phyloP scores from a whole-genome alignment of 92 coral and sea anemone species.

The Actinostola sp. region DNA sequence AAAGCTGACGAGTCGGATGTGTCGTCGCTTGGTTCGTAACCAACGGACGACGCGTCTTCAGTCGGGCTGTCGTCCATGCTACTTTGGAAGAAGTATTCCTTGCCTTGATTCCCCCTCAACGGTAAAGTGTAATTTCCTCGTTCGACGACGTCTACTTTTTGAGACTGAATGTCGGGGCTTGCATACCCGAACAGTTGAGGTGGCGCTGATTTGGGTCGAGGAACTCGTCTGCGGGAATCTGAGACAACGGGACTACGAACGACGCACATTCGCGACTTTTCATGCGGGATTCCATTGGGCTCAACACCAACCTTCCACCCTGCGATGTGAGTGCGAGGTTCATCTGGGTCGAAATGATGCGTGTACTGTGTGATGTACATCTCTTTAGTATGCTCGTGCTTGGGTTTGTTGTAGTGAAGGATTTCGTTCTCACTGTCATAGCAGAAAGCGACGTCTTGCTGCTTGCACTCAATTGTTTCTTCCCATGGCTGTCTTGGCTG shows the following conservation, averaged over 20 bases:
- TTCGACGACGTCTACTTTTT: conserved; percentile 32
- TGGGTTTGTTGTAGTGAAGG: conserved; percentile 48
- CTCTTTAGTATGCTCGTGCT: conserved; percentile 66
- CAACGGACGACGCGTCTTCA: conserved; percentile 77
- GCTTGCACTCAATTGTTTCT: conserved; percentile 36
- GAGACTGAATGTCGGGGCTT: conserved; percentile 48
- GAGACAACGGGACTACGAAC: conserved; percentile 74
- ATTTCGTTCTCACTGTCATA: conserved; percentile 44
- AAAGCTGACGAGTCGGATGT: conserved; percentile 84
- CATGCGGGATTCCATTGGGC: conserved; percentile 84
- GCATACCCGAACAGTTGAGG: conserved; percentile 42
- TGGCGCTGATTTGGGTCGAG: conserved; percentile 88
- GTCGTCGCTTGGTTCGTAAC: conserved; percentile 90
- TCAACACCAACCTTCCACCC: conserved; percentile 90
- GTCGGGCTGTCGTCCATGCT: conserved; percentile 58
- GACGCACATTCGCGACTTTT: conserved; percentile 83
- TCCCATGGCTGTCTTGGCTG: conserved; percentile 41
- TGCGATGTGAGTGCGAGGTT: conserved; percentile 84
- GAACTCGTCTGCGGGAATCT: conserved; percentile 50
- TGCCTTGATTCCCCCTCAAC: conserved; percentile 42
- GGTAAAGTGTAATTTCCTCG: conserved; percentile 48
- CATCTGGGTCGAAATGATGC: conserved; percentile 75
- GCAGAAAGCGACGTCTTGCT: conserved; percentile 24
- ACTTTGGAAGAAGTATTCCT: conserved; percentile 51
- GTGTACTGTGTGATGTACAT: conserved; percentile 90